Evolutionary conservation across 1,140 invertebrate genomes (phyloP), one percentile per base, ranked within the genome.

Genomic region (Phymorhynchus buccinoides): DNA sequence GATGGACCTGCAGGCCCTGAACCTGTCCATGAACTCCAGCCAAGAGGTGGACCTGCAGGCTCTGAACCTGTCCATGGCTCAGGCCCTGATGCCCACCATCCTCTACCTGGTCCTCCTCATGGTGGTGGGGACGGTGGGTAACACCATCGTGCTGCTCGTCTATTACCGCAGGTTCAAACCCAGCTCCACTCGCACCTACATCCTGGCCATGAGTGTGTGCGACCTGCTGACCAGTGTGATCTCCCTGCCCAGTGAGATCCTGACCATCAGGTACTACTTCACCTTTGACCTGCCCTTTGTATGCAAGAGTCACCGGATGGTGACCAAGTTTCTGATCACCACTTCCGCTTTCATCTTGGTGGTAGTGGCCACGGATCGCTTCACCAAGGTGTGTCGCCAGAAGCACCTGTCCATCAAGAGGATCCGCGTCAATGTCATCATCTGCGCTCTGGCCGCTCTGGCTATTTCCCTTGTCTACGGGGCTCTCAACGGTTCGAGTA

Each of bases 81-180:
- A 80, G 32, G 68, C 48, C 9, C 56, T 87, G 4, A 48, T 88
- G 3, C 88, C 89, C 0, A 86, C 89, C 22, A 83, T 90, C 2
- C 42, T 89, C 1, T 86, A 87, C 81, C 83, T 89, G 16, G 73
- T 73, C 62, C 18, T 89, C 35, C 71, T 89, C 22, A 83, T 90
- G 44, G 3, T 88, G 1, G 78, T 87, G 14, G 89, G 88, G 1
- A 37, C 86, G 3, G 84, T 88, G 22, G 89, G 89, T 1, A 90
- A 90, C 85, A 66, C 85, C 4, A 79, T 89, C 6, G 89, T 89
- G 0, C 85, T 86, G 41, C 86, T 86, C 52, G 85, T 90, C 18
- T 90, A 89, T 71, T 80, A 80, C 52, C 52, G 75, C 0, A 88
- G 87, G 86, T 88, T 89, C 85, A 85, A 83, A 14, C 73, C 80